phyloP scores from a whole-genome alignment of 2,888 invertebrate species.

The Brachyopa scutellaris region DNA sequence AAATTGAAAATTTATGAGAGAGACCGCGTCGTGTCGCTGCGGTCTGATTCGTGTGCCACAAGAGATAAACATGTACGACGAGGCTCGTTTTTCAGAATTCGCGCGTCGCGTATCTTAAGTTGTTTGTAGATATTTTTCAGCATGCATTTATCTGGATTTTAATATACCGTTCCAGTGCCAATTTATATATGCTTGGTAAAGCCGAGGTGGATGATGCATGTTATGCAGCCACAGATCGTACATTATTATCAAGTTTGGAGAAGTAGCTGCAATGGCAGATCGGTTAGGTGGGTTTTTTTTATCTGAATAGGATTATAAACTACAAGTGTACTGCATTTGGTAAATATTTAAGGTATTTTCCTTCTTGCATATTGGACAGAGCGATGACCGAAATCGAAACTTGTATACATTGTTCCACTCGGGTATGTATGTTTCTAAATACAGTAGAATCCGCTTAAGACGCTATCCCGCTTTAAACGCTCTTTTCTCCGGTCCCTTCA shows the following conservation, averaged over 20 bases:
- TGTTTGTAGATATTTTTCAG: slow-evolving; percentile 69
- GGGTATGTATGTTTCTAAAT: too few species aligned
- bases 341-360: too few species aligned
- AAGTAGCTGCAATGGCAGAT: slow-evolving; percentile 40
- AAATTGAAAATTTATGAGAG: slow-evolving; percentile 70
- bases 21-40: slow-evolving; percentile 50
- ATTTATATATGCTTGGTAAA: slow-evolving; percentile 31
- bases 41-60: slow-evolving; percentile 62
- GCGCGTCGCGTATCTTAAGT: slow-evolving; percentile 63
- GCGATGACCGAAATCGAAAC: too few species aligned
- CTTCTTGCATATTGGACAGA: too few species aligned
- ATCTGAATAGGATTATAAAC: slow-evolving; percentile 54
- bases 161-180: slow-evolving; percentile 59
- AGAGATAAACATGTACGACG: slow-evolving; percentile 36
- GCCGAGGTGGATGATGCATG: slow-evolving; percentile 41
- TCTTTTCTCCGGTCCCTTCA: too few species aligned
- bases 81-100: slow-evolving; percentile 33
- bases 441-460: too few species aligned
- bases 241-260: slow-evolving; percentile 35
- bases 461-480: too few species aligned
- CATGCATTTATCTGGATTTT: slow-evolving; percentile 68
- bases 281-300: slow-evolving; percentile 37
- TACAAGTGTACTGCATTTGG: slow-evolving; percentile 43
- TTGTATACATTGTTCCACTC: too few species aligned
- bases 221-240: slow-evolving; percentile 12